These are phyloP conservation scores for Rhynchomys soricoides DNA, from an alignment of 2,113 vertebrate species.

Conservation along the genomic window DNA sequence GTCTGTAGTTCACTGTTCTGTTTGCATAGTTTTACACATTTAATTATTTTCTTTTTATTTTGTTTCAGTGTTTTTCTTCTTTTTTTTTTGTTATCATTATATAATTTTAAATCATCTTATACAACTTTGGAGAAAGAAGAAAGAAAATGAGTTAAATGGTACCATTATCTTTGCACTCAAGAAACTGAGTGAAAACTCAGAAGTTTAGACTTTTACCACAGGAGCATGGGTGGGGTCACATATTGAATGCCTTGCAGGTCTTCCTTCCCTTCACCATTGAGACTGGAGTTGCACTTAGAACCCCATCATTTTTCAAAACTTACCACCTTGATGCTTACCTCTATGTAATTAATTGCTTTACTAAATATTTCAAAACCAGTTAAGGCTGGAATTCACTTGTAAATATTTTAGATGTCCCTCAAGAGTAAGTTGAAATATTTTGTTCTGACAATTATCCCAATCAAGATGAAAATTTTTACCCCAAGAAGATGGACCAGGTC, in stretches of 20 bases:
- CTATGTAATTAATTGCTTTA: conserved; percentile 21
- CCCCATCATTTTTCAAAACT: not conserved
- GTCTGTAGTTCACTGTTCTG: not conserved
- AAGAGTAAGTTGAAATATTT: not conserved
- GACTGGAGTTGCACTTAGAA: not conserved
- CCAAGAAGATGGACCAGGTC: not conserved
- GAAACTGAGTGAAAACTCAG: not conserved
- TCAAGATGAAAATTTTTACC: not conserved
- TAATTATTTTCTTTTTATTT: not conserved
- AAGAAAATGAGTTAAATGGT: not conserved
- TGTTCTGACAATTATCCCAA: conserved; percentile 29
- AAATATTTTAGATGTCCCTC: not conserved
- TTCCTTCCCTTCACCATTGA: not conserved
- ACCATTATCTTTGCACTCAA: not conserved
- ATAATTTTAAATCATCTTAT: not conserved
- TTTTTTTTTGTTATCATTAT: not conserved
- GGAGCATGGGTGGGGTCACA: not conserved
- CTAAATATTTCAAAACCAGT: not conserved
- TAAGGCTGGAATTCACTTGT: conserved; percentile 1
- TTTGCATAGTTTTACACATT: not conserved
- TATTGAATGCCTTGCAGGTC: not conserved
- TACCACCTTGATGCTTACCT: not conserved
- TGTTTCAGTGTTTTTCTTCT: not conserved
- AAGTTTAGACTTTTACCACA: not conserved
- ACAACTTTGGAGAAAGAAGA: not conserved